phyloP scores from a whole-genome alignment of 2,797 vertebrate species.

The Danio tinwini region DNA sequence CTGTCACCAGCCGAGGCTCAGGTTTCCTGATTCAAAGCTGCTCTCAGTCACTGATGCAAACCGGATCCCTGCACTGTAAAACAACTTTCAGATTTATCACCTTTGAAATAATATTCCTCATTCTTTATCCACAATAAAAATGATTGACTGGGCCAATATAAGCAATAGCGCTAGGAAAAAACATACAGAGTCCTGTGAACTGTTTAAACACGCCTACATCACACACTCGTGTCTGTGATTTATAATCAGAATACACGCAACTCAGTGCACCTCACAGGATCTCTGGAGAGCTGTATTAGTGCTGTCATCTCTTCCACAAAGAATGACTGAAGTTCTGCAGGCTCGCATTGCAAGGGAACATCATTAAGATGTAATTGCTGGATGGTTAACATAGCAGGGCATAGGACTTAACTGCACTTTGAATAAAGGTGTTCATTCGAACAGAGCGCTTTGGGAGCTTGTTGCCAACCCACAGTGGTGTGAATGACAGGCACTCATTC shows the following conservation, averaged over 20 bases:
- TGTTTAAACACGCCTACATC: slow-evolving; percentile 58
- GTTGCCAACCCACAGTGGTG: slow-evolving; percentile 59
- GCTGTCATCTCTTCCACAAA: slow-evolving; percentile 48
- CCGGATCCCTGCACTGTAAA: slow-evolving; percentile 39
- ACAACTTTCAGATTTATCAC: slow-evolving; percentile 49
- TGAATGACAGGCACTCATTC: slow-evolving; percentile 69
- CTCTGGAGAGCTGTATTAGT: slow-evolving; percentile 56
- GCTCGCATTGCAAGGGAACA: slow-evolving; percentile 40
- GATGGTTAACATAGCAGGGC: slow-evolving; percentile 44
- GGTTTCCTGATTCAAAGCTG: slow-evolving; percentile 39
- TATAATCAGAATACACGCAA: slow-evolving; percentile 57
- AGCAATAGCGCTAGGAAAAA: slow-evolving; percentile 51
- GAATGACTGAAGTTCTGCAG: slow-evolving; percentile 34
- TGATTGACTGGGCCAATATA: slow-evolving; percentile 55
- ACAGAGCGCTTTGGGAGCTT: slow-evolving; percentile 38
- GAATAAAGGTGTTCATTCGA: slow-evolving; percentile 61
- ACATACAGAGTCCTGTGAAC: slow-evolving; percentile 45
- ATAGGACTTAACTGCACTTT: slow-evolving; percentile 38
- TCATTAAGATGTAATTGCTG: slow-evolving; percentile 53
- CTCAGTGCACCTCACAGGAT: slow-evolving; percentile 52
- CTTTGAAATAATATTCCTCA: slow-evolving; percentile 50
- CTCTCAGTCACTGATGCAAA: slow-evolving; percentile 9
- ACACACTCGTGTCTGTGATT: slow-evolving; percentile 55
- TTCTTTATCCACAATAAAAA: slow-evolving; percentile 54
- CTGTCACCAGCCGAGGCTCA: slow-evolving; percentile 23